phyloP scores from a whole-genome alignment of 1,140 invertebrate genomes.

The Atta colombica region DNA sequence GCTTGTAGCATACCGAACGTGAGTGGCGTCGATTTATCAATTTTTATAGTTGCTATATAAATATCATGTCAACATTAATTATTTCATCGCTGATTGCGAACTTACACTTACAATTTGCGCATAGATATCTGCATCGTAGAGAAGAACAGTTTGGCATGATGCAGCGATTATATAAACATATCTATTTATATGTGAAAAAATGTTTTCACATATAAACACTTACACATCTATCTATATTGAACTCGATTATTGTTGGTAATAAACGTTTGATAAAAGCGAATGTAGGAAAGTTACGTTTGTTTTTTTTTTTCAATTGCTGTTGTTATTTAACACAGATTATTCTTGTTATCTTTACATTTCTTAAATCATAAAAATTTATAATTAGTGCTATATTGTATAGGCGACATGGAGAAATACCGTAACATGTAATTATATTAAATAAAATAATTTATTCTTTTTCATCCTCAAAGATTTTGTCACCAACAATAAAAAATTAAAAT shows the following conservation, averaged over 20 bases:
- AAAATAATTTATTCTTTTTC: not conserved
- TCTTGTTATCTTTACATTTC: not conserved
- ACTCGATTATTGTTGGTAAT: slow-evolving; percentile 40
- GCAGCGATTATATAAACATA: not conserved
- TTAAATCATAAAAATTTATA: slow-evolving; percentile 5
- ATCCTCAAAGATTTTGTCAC: not conserved
- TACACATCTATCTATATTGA: not conserved
- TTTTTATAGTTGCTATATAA: slow-evolving; percentile 31
- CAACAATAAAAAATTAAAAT: not conserved
- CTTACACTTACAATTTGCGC: not conserved
- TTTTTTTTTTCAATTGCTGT: not conserved
- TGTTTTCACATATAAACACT: slow-evolving; percentile 60
- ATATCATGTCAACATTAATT: slow-evolving; percentile 30
- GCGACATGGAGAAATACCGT: not conserved
- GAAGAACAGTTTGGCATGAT: slow-evolving; percentile 37
- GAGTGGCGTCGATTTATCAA: slow-evolving; percentile 15
- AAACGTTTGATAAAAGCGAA: not conserved
- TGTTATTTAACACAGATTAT: slow-evolving; percentile 3
- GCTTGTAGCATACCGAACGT: not conserved
- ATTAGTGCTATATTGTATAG: not conserved
- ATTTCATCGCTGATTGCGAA: slow-evolving; percentile 33
- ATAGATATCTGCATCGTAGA: not conserved
- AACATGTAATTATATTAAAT: not conserved
- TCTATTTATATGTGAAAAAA: slow-evolving; percentile 28
- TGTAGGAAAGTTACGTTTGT: not conserved